A percentile compares a stretch with the other conserved stretches of the same genome.
These are phyloP conservation scores for Hippoglossus hippoglossus DNA, from an alignment of 2,797 vertebrate species.

Conservation along the genomic window DNA sequence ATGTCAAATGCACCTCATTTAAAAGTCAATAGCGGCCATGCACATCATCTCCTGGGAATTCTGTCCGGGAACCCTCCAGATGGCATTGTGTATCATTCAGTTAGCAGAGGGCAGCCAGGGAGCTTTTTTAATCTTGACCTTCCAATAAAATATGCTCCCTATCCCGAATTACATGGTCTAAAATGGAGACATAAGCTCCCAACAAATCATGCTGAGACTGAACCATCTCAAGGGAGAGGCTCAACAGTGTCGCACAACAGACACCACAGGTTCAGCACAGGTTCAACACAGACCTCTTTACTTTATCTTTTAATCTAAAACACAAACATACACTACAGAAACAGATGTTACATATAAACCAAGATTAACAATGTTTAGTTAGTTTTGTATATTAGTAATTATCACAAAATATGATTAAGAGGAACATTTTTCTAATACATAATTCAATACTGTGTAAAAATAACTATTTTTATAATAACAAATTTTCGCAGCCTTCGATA, in stretches of 20 bases:
- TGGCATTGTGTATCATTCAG: conserved; percentile 82
- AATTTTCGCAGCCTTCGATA: too few relatives aligned
- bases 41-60: conserved; percentile 86
- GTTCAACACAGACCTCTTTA: conserved; percentile 23
- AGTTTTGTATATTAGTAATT: too few relatives aligned
- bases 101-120: conserved; percentile 79
- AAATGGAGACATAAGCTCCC: conserved; percentile 82
- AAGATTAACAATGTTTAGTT: conserved; percentile 4
- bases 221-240: conserved; percentile 69
- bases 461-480: background rate
- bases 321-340: background rate
- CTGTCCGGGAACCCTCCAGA: conserved; percentile 76
- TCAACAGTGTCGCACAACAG: conserved; percentile 57
- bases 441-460: conserved; percentile 13
- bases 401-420: background rate
- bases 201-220: conserved; percentile 76
- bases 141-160: conserved; percentile 84
- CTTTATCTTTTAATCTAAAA: conserved; percentile 36
- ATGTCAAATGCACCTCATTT: conserved; percentile 86
- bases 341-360: background rate
- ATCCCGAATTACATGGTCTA: conserved; percentile 82
- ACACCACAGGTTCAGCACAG: conserved; percentile 67
- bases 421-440: background rate
- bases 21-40: conserved; percentile 85
- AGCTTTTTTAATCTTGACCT: conserved; percentile 86